Conservation (phyloP, 2,888 invertebrate species). For the Drosophila kuntzei region DNA sequence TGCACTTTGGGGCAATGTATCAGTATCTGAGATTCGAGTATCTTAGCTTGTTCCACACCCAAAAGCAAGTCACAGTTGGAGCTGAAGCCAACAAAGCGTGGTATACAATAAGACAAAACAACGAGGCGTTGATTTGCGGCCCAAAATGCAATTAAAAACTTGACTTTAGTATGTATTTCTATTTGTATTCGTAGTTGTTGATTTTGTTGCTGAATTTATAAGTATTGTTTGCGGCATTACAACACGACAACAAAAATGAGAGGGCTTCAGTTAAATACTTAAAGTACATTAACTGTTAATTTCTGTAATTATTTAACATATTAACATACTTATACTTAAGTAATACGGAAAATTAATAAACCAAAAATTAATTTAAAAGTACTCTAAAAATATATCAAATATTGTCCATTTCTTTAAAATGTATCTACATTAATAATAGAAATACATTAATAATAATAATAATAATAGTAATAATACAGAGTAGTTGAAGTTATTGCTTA, state of each 20-base stretch:
- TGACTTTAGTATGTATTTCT: conserved; percentile 28
- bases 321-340: conserved; percentile 17
- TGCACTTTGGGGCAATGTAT: conserved; percentile 24
- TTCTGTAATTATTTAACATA: conserved; percentile 29
- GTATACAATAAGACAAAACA: conserved; percentile 33
- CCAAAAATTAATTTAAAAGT: too few species aligned
- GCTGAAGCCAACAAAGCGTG: conserved; percentile 67
- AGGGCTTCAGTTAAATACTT: conserved; percentile 35
- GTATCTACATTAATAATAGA: too few species aligned
- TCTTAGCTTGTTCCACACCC: conserved; percentile 45
- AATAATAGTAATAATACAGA: too few species aligned
- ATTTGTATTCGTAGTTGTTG: conserved; percentile 6
- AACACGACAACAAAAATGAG: conserved; percentile 34
- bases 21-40: conserved; percentile 40
- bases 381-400: too few species aligned
- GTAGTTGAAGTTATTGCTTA: too few species aligned
- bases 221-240: conserved; percentile 41
- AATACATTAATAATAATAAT: too few species aligned
- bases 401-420: too few species aligned
- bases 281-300: conserved; percentile 35
- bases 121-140: conserved; percentile 68
- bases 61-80: conserved; percentile 21
- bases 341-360: too few species aligned
- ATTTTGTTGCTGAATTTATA: conserved; percentile 13
- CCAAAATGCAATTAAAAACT: conserved; percentile 66